Evolutionary conservation across 2,113 vertebrate genomes (phyloP), one percentile per base, ranked within the genome.

Genomic region (Micronycteris hirsuta): DNA sequence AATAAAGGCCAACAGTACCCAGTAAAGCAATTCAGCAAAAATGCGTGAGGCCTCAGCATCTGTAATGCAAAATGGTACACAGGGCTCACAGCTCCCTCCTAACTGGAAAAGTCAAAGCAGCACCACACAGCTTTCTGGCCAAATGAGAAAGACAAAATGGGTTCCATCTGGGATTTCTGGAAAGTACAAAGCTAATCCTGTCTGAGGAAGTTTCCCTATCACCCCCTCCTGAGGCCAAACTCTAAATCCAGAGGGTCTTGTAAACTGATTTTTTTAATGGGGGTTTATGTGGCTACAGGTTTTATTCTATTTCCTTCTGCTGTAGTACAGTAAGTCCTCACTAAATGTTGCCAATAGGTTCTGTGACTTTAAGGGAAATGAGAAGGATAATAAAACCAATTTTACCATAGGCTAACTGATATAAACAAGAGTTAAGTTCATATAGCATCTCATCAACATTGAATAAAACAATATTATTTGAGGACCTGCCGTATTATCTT

Each of bases 101-200:
- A 16, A 31, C 5, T 28, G 31, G 3, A 65, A 24, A 41, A 70
- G 47, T 22, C 80, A 82, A 76, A 86, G 28, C 80, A 86, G 47
- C 31, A 86, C 52, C 80, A 73, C 36, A 24, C 12, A 28, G 22
- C 9, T 92, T 86, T 54, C 73, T 20, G 12, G 36, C 43, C 92
- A 87, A 81, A 91, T 28, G 71, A 89, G 36, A 92, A 94, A 80
- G 43, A 78, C 17, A 68, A 74, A 96, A 93, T 91, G 63, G 52
- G 33, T 76, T 91, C 43, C 83, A 89, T 58, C 36, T 83, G 67
- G 41, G 47, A 20, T 58, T 93, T 52, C 83, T 31, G 74, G 31
- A 71, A 96, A 68, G 63, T 71, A 5, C 45, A 89, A 95, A 96
- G 33, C 74, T 84, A 65, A 19, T 74, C 36, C 63, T 84, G 33